Percentiles rank a stretch among this genome's conserved stretches.
Conservation (phyloP, 2,888 invertebrate genomes). For the Altica lythri region DNA sequence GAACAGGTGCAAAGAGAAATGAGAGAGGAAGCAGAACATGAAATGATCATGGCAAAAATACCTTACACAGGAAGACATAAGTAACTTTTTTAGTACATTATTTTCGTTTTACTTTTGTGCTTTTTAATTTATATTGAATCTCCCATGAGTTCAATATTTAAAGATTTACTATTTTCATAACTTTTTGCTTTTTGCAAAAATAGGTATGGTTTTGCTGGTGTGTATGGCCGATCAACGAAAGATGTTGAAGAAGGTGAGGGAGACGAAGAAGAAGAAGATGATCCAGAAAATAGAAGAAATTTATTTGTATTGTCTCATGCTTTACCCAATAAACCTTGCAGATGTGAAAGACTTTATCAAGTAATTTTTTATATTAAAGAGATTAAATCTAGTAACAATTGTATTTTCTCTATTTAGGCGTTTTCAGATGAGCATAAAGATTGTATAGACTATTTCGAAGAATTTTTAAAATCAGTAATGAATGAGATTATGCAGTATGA, state of each 20-base stretch:
- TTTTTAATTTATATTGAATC: too few species aligned
- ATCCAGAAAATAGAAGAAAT: slow-evolving; percentile 41
- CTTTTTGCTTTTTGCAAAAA: too few species aligned
- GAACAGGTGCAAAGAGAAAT: slow-evolving; percentile 34
- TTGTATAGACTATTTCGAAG: slow-evolving; percentile 41
- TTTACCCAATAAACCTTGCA: slow-evolving; percentile 44
- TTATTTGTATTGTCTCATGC: slow-evolving; percentile 47
- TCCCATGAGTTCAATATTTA: too few species aligned
- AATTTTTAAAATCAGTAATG: slow-evolving; percentile 27
- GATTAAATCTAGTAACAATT: neutral
- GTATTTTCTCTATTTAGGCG: slow-evolving; percentile 2
- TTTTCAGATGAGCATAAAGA: slow-evolving; percentile 45
- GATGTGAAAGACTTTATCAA: slow-evolving; percentile 48
- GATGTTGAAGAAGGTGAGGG: neutral
- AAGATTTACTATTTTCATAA: too few species aligned
- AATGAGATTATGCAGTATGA: slow-evolving; percentile 31
- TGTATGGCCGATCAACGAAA: too few species aligned
- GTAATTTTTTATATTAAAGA: neutral
- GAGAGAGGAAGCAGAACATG: slow-evolving; percentile 39
- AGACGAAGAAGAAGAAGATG: neutral
- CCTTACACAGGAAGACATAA: slow-evolving; percentile 42
- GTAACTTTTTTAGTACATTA: too few species aligned
- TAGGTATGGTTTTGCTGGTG: too few species aligned
- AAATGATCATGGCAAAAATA: slow-evolving; percentile 41
- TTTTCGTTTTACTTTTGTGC: too few species aligned